Conservation (phyloP, 92 coral and sea anemone genomes). For the Chrysogorgia sp. region DNA sequence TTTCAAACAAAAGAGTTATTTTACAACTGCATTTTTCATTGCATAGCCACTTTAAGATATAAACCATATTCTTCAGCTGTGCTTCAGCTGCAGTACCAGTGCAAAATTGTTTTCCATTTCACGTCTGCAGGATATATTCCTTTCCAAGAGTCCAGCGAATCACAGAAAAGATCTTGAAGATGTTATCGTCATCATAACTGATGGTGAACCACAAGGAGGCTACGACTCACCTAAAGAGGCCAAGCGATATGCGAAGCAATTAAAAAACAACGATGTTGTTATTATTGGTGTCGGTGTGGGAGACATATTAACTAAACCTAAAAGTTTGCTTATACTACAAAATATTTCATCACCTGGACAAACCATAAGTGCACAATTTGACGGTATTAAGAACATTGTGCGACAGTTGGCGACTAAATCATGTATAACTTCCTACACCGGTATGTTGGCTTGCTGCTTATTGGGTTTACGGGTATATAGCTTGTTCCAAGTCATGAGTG, state of each 20-base stretch:
- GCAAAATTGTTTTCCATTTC: no score
- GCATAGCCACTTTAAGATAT: no score
- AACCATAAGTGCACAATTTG: neutral
- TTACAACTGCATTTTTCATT: no score
- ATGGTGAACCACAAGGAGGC: neutral
- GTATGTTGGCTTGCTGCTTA: no score
- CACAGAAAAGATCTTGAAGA: neutral
- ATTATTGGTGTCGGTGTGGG: neutral
- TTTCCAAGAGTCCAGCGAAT: no score
- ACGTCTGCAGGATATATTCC: no score
- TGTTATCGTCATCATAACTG: neutral
- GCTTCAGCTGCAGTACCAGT: no score
- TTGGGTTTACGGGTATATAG: no score
- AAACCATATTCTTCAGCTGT: no score
- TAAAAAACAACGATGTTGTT: neutral
- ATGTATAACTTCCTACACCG: neutral
- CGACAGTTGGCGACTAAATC: neutral
- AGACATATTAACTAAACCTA: neutral
- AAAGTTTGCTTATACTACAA: neutral
- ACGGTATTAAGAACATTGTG: neutral
- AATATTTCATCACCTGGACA: neutral
- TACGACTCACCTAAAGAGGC: neutral
- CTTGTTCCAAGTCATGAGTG: no score
- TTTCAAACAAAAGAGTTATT: no score
- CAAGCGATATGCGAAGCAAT: neutral